A percentile compares a stretch with the other conserved stretches of the same genome.
Conservation (phyloP, 2,113 vertebrate genomes). For the Pseudorectes ferrugineus region DNA sequence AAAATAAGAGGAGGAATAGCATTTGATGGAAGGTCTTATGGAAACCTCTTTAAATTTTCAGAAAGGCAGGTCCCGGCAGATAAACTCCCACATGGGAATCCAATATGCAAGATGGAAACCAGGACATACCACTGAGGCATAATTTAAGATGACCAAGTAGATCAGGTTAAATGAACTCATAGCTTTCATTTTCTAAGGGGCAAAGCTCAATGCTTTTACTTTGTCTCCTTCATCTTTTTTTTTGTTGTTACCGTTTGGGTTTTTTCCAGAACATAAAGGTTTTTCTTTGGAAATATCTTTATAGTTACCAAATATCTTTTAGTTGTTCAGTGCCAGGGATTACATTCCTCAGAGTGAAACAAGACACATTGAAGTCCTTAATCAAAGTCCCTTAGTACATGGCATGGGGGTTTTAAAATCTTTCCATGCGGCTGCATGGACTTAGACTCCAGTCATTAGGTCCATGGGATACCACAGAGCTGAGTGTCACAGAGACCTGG, state of each 20-base stretch:
- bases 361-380: not conserved
- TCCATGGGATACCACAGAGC: not conserved
- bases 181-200: not conserved
- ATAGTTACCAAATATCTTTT: not conserved
- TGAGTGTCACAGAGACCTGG: not conserved
- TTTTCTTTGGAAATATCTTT: not conserved
- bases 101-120: not conserved
- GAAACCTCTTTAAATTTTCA: not conserved
- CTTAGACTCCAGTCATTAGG: not conserved
- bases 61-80: not conserved
- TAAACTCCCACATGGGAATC: not conserved
- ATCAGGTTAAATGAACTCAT: not conserved
- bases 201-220: not conserved
- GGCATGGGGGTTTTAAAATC: not conserved
- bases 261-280: not conserved
- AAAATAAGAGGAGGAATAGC: not conserved
- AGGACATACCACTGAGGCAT: not conserved
- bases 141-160: not conserved
- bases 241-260: fast-evolving
- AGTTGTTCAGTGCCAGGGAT: not conserved
- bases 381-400: not conserved
- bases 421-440: not conserved
- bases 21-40: not conserved
- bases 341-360: not conserved
- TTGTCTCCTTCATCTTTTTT: not conserved